Conservation (phyloP, 2,113 vertebrate species). For the Baryphthengus martii region DNA sequence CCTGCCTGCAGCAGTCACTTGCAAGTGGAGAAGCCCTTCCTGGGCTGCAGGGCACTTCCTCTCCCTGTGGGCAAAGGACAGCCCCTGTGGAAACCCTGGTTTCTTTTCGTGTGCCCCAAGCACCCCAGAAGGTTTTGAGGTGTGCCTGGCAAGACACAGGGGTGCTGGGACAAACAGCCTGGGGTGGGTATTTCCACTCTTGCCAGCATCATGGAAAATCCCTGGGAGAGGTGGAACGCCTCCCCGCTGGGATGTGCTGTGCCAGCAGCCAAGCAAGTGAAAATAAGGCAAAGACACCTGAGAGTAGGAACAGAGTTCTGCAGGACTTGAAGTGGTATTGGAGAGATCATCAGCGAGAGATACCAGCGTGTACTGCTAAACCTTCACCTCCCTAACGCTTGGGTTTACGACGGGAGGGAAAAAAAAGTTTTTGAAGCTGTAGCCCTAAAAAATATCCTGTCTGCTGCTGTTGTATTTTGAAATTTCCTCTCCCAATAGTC, state of each 20-base stretch:
- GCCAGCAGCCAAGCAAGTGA: background rate
- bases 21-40: background rate
- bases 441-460: background rate
- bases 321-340: background rate
- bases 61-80: background rate
- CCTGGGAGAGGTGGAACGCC: background rate
- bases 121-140: background rate
- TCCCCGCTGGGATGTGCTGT: background rate
- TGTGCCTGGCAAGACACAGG: background rate
- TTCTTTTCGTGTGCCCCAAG: background rate
- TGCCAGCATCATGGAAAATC: background rate
- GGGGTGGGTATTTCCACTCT: accelerated
- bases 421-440: background rate
- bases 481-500: background rate
- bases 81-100: background rate
- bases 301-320: background rate
- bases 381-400: background rate
- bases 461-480: background rate
- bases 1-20: background rate
- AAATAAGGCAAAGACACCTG: background rate
- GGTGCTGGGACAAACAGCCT: accelerated
- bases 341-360: background rate
- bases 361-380: background rate
- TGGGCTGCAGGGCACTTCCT: background rate
- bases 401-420: background rate